phyloP scores from a whole-genome alignment of 2,888 invertebrate species.

The Tipula unca region DNA sequence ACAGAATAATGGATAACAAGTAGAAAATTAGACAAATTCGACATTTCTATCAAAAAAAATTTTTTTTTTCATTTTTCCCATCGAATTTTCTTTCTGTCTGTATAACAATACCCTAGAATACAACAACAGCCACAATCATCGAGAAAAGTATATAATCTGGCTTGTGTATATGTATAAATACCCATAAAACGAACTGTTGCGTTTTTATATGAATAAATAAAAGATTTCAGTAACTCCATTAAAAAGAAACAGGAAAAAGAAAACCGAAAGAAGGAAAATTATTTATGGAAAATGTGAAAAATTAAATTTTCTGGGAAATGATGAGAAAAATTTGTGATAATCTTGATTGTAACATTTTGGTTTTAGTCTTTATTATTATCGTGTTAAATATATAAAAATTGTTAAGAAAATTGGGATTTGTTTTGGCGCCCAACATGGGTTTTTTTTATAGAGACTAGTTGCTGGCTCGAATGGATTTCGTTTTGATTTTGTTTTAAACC shows the following conservation, averaged over 20 bases:
- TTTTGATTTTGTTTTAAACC: too few species aligned
- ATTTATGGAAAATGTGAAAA: not conserved
- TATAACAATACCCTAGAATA: not conserved
- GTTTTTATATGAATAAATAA: slow-evolving; percentile 17
- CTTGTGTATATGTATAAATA: not conserved
- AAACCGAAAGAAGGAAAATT: not conserved
- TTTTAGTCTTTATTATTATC: not conserved
- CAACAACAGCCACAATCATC: not conserved
- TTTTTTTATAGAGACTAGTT: not conserved
- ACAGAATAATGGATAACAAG: not conserved
- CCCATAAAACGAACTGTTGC: slow-evolving; percentile 16
- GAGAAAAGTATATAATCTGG: not conserved
- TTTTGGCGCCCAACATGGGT: not conserved
- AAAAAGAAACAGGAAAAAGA: not conserved
- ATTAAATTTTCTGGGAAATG: not conserved
- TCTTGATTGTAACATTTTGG: not conserved
- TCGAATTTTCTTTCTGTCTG: not conserved
- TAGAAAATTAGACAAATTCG: not conserved
- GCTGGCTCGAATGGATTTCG: too few species aligned
- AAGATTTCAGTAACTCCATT: not conserved
- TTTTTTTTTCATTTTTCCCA: not conserved
- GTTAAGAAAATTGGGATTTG: not conserved
- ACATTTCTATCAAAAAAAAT: not conserved
- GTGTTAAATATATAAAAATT: not conserved
- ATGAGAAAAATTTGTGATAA: not conserved